Evolutionary conservation across 2,113 vertebrate species (phyloP).

Genomic region (Hippopotamus amphibius): DNA sequence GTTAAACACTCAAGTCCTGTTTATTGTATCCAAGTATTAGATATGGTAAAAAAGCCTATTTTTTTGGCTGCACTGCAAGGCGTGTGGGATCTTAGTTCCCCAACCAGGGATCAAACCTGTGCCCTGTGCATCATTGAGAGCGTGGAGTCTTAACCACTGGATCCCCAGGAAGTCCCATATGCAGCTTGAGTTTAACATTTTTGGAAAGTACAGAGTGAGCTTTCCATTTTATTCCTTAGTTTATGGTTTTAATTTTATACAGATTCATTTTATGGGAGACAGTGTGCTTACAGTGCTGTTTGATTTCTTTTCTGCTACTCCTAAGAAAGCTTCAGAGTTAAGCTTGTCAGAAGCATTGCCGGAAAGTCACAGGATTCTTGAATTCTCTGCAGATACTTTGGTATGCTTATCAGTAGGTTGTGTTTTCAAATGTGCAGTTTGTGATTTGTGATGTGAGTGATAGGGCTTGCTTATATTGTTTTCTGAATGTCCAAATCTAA

Average conservation of each 20-base stretch:
- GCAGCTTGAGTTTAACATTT: conserved; percentile 41
- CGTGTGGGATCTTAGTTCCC: no score
- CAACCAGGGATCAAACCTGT: no score
- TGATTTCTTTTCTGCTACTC: conserved; percentile 48
- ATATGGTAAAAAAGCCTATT: background rate
- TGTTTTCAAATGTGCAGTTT: conserved; percentile 1
- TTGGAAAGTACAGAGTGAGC: conserved; percentile 55
- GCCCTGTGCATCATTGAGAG: no score
- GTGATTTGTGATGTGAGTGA: background rate
- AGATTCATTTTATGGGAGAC: background rate
- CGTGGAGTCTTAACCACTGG: no score
- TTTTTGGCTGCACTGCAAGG: no score
- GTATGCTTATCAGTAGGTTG: background rate
- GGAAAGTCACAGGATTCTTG: conserved; percentile 30
- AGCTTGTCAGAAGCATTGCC: background rate
- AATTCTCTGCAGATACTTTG: conserved; percentile 49
- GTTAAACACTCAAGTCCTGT: background rate
- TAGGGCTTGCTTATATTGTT: background rate
- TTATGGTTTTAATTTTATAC: conserved; percentile 51
- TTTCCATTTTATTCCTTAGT: background rate
- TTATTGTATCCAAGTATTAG: background rate
- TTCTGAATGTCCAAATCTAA: conserved; percentile 51
- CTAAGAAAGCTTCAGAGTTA: conserved; percentile 47
- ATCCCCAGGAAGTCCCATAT: background rate
- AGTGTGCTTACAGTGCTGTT: background rate